phyloP scores from a whole-genome alignment of 2,797 vertebrate species.

The Macropodus opercularis region DNA sequence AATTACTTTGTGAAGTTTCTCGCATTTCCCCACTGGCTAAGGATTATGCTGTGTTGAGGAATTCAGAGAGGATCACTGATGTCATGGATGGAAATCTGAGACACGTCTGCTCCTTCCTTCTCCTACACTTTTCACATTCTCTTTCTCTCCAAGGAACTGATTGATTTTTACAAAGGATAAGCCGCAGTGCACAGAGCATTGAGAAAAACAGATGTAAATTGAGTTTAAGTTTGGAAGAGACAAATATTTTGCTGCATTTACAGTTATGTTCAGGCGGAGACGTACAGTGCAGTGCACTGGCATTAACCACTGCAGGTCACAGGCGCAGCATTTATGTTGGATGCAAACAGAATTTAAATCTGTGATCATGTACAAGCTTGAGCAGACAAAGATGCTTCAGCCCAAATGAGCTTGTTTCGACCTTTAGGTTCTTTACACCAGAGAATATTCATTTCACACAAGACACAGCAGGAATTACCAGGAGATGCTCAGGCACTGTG shows the following conservation, averaged over 20 bases:
- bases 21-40: slow-evolving; percentile 55
- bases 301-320: not conserved
- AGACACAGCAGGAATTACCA: slow-evolving; percentile 51
- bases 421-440: slow-evolving; percentile 48
- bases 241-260: slow-evolving; percentile 10
- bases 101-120: slow-evolving; percentile 10
- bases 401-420: slow-evolving; percentile 35
- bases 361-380: slow-evolving; percentile 3
- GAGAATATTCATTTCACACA: slow-evolving; percentile 61
- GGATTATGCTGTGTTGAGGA: slow-evolving; percentile 44
- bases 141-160: slow-evolving; percentile 23
- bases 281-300: not conserved
- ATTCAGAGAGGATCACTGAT: slow-evolving; percentile 55
- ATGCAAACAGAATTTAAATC: slow-evolving; percentile 2
- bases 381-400: not conserved
- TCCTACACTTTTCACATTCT: slow-evolving; percentile 8
- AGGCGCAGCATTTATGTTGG: not conserved
- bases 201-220: slow-evolving; percentile 20
- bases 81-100: slow-evolving; percentile 42
- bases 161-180: slow-evolving; percentile 9
- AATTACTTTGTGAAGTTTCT: slow-evolving; percentile 59
- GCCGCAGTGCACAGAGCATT: slow-evolving; percentile 8
- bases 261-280: not conserved
- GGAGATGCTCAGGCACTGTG: too few species aligned
- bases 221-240: slow-evolving; percentile 2